Evolutionary conservation across 2,888 invertebrate species (phyloP), one percentile per base, ranked within the genome.

Genomic region (Mayetiola destructor): DNA sequence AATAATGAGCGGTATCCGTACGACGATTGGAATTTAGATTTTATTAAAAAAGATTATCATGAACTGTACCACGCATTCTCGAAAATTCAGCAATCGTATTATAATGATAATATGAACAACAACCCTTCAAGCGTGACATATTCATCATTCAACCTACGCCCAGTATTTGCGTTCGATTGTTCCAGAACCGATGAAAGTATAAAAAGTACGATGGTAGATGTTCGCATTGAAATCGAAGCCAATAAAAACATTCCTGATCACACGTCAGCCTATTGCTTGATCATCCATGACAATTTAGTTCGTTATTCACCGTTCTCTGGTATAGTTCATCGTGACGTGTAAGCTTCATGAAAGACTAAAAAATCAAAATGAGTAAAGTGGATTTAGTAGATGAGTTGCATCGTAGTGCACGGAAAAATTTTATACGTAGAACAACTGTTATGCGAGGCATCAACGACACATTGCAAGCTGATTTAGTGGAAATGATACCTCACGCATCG

Each of bases 1-100:
- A 68, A 69, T 62, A 66, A 66, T 1, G 64, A 67, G 57, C 60
- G 61, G 16, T 70, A 65, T 62, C 68, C 69, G 1, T 68, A 69
- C 61, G 64, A 67, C 54, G 64, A 65, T 63, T 57, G 68, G 58
- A 67, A 67, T 61, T 23, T 66, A 23, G 61, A 64, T 39, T 66
- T 66, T 62, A 57, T 57, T 6, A 60, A 62, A 5, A 63, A 65
- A 36, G 60, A 63, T 32, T 65, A 42, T 57, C 61, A 64, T 20
- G 18, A 63, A 27, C 42, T 64, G 9, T 66, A 65, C 60, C 62
- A 65, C 3, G 64, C 64, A 63, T 66, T 63, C 59, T 39, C 56
- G 3, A 60, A 63, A n/a, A 64, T 66, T 59, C 62, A 63, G 60
- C 42, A 59, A 40, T 59, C 55, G 12, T 65, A 64, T 57, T 63